phyloP scores from a whole-genome alignment of 2,888 invertebrate genomes.

The Drosophila pseudotalamancana region DNA sequence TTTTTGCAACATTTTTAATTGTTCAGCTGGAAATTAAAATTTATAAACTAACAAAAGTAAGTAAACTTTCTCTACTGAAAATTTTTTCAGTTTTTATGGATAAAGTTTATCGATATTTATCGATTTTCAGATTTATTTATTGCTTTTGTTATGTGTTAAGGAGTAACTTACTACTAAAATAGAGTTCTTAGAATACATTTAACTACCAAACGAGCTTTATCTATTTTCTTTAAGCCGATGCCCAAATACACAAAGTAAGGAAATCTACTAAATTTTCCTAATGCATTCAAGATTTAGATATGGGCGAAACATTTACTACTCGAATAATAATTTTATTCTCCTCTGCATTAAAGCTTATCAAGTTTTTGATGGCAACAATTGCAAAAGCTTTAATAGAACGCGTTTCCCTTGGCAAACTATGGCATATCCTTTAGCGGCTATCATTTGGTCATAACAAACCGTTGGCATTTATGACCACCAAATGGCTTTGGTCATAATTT shows the following conservation, averaged over 20 bases:
- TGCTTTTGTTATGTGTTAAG: no score
- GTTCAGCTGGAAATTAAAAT: no score
- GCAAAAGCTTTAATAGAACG: conserved; percentile 21
- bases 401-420: conserved; percentile 4
- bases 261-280: not conserved
- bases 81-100: no score
- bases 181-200: no score
- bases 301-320: not conserved
- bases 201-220: no score
- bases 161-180: no score
- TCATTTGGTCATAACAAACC: conserved; percentile 49
- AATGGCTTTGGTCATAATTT: conserved; percentile 55
- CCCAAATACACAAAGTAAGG: not conserved
- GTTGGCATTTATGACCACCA: conserved; percentile 52
- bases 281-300: not conserved
- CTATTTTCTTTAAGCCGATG: no score
- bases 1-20: no score
- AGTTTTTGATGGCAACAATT: conserved; percentile 14
- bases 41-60: no score
- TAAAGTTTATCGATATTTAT: no score
- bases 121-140: no score
- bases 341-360: conserved; percentile 26
- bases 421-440: conserved; percentile 55
- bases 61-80: no score
- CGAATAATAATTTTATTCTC: conserved; percentile 12